These are phyloP conservation scores for Morpho deidamia DNA, from an alignment of 2,888 invertebrate species.

Conservation along the genomic window DNA sequence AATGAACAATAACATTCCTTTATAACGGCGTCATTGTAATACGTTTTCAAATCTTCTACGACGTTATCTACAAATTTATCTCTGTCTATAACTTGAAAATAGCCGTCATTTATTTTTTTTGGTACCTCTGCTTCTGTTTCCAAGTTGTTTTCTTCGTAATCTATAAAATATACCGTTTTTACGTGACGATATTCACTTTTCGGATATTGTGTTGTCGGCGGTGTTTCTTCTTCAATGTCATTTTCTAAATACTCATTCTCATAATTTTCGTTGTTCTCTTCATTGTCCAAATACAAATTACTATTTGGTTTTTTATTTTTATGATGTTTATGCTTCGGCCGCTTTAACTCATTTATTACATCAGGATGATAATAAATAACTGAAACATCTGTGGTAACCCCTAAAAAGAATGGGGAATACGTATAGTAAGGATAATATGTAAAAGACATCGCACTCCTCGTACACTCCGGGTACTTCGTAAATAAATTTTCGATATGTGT, in stretches of 20 bases:
- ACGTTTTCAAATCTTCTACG: constrained; percentile 30
- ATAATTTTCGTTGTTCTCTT: constrained; percentile 32
- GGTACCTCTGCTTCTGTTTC: background rate
- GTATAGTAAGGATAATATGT: constrained; percentile 34
- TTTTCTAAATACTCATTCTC: constrained; percentile 24
- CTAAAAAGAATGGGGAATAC: constrained; percentile 38
- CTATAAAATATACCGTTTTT: constrained; percentile 14
- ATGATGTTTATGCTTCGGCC: constrained; percentile 33
- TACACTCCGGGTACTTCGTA: constrained; percentile 25
- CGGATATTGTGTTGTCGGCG: constrained; percentile 15
- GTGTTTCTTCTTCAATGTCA: constrained; percentile 11
- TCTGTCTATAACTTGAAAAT: constrained; percentile 23
- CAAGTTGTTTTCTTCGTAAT: constrained; percentile 8
- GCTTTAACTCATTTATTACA: constrained; percentile 30
- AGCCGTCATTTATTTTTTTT: constrained; percentile 14
- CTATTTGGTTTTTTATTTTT: constrained; percentile 33
- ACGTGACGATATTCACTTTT: constrained; percentile 8
- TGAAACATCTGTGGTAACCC: constrained; percentile 25
- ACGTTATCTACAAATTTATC: constrained; percentile 29
- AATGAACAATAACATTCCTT: constrained; percentile 36
- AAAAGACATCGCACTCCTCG: constrained; percentile 22
- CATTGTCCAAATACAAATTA: constrained; percentile 18
- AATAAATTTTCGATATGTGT: constrained; percentile 20
- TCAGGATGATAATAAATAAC: constrained; percentile 35
- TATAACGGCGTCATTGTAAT: constrained; percentile 31